Evolutionary conservation across 2,113 vertebrate genomes (phyloP), one percentile per base, ranked within the genome.

Genomic region (Apaloderma vittatum): DNA sequence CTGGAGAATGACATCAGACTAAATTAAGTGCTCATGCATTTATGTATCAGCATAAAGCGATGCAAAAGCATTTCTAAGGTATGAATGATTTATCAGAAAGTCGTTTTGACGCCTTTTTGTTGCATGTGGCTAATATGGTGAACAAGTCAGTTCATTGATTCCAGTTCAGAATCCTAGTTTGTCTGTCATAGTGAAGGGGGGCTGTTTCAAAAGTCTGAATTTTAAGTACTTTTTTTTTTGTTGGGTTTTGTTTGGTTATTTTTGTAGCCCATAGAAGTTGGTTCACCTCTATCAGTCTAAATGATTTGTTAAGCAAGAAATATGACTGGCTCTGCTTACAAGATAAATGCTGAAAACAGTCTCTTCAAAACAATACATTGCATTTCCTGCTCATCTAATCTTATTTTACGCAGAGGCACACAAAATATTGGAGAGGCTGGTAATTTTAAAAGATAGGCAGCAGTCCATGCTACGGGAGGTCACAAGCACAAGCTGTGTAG

Each of bases 1-100:
- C 67, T 89, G 23, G 45, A 73, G 63, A 95, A 49, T 98, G 96
- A 98, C 91, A 96, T 98, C 98, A 98, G 96, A 97, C 66, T 98
- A 96, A 97, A 98, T 97, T 97, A 98, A 95, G 37, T 45, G 65
- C 61, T 97, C 93, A 97, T 97, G 73, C 84, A 97, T 98, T 97
- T 96, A 97, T 98, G 93, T 88, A 97, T 94, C 87, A 94, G 75
- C 81, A 92, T 57, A 95, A 94, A 96, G 92, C 3, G 2, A 90
- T 68, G 94, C 13, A 49, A 93, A 91, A 73, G 73, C 73, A 83
- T 94, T 94, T 93, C 96, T 77, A 93, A 96, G 24, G 88, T 73
- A 96, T 97, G 86, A 98, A 97, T 96, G 97, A 97, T 97, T 90
- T 89, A 97, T 96, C 86, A 93, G 51, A 48, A 95, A 97, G 48